Evolutionary conservation across 2,113 vertebrate genomes (phyloP).

Genomic region (Campylorhamphus procurvoides): DNA sequence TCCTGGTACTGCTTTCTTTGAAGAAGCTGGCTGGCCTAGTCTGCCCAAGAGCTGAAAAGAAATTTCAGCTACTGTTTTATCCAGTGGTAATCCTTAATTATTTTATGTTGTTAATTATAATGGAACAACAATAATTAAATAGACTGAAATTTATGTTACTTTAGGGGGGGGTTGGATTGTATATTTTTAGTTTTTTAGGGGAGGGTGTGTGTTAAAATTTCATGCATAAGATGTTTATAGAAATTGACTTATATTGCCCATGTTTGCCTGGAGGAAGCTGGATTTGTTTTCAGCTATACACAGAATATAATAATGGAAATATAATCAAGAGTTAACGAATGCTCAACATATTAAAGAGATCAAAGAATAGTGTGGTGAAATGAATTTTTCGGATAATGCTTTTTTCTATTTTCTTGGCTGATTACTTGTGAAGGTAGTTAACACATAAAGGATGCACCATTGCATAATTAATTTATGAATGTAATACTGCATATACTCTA

Average conservation of each 20-base stretch:
- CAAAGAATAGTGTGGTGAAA: slow-evolving; percentile 50
- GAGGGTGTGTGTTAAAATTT: slow-evolving; percentile 14
- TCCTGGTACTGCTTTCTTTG: background rate
- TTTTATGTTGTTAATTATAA: background rate
- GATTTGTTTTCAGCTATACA: slow-evolving; percentile 46
- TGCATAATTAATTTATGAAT: slow-evolving; percentile 57
- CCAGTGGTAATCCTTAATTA: background rate
- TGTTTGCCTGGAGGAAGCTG: slow-evolving; percentile 56
- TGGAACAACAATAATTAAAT: background rate
- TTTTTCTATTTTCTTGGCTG: slow-evolving; percentile 39
- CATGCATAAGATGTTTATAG: slow-evolving; percentile 52
- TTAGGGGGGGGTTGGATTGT: background rate
- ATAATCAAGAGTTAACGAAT: slow-evolving; percentile 71
- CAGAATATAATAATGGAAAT: slow-evolving; percentile 68
- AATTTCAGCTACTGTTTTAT: background rate
- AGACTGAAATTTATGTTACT: background rate
- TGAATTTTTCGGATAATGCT: slow-evolving; percentile 16
- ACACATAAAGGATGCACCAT: slow-evolving; percentile 40
- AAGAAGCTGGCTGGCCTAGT: background rate
- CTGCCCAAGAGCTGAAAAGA: background rate
- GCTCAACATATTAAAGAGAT: slow-evolving; percentile 35
- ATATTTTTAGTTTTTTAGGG: background rate
- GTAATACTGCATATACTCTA: slow-evolving; percentile 5
- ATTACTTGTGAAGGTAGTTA: slow-evolving; percentile 65
- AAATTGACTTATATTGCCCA: slow-evolving; percentile 63